A percentile compares a stretch with the other conserved stretches of the same genome.
These are phyloP conservation scores for Oasisia sp. DNA, from an alignment of 2,888 invertebrate species.

Conservation along the genomic window DNA sequence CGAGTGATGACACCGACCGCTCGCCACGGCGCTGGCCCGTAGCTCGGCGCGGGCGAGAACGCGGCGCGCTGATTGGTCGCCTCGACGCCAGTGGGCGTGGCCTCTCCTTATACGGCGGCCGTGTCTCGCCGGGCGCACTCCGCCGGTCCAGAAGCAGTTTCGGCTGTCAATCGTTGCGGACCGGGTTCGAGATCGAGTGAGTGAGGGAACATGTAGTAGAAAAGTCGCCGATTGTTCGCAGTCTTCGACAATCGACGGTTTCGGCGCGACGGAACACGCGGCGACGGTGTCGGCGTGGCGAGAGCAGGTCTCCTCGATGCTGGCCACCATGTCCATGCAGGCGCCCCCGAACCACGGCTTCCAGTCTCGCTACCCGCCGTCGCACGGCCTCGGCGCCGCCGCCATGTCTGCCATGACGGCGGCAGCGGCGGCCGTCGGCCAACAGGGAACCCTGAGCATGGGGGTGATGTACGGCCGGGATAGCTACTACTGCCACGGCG, in stretches of 20 bases:
- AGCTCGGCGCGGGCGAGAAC: neutral
- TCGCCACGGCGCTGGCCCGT: neutral
- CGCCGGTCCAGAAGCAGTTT: neutral
- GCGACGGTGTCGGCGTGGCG: neutral
- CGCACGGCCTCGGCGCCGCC: conserved; percentile 2
- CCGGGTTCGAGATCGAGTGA: neutral
- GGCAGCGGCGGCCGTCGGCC: neutral
- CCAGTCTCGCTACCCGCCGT: conserved; percentile 4
- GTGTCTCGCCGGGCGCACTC: neutral
- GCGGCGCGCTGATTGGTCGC: neutral
- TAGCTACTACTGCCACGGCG: neutral
- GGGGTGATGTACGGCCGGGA: neutral
- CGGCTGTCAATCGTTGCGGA: conserved; percentile 4
- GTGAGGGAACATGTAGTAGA: neutral
- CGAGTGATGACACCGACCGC: neutral
- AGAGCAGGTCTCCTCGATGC: conserved; percentile 10
- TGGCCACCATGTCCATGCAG: neutral
- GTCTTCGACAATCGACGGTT: neutral
- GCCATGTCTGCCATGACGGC: conserved; percentile 12
- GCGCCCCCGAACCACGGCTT: conserved; percentile 10
- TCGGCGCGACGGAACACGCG: neutral
- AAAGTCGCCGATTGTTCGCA: neutral
- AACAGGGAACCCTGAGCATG: neutral
- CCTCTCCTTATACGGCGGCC: neutral
- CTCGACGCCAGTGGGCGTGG: neutral